phyloP scores from a whole-genome alignment of 2,113 vertebrate genomes.

The Anoplopoma fimbria region DNA sequence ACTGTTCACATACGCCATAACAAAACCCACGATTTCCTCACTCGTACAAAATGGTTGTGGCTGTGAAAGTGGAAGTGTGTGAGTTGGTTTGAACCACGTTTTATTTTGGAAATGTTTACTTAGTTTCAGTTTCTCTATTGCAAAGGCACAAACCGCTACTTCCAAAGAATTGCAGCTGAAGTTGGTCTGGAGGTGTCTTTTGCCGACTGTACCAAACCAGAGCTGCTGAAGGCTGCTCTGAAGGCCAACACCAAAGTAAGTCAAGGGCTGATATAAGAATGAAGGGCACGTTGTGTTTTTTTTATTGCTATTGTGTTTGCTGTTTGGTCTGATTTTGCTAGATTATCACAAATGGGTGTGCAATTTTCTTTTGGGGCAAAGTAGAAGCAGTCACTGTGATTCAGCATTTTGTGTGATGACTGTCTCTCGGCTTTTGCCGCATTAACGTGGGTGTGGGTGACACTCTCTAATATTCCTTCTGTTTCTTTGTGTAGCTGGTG shows the following conservation, averaged over 20 bases:
- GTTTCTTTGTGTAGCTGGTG: slow-evolving; percentile 85
- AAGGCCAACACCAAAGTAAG: slow-evolving; percentile 92
- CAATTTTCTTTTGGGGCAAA: background rate
- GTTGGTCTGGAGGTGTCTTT: slow-evolving; percentile 87
- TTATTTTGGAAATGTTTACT: background rate
- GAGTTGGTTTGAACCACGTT: background rate
- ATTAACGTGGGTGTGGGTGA: too few relatives aligned
- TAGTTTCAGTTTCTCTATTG: background rate
- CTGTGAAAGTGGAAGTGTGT: background rate
- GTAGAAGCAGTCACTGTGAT: background rate
- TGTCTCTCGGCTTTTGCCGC: background rate
- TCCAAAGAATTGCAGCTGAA: slow-evolving; percentile 82
- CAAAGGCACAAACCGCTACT: slow-evolving; percentile 93
- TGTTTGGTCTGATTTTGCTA: background rate
- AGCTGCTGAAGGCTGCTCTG: slow-evolving; percentile 88
- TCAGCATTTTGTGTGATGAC: background rate
- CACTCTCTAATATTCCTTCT: too few relatives aligned
- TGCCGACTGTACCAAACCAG: slow-evolving; percentile 86
- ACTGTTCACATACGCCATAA: background rate
- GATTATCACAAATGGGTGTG: background rate
- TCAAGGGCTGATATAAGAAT: background rate
- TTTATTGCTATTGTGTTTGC: background rate
- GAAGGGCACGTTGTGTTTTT: background rate
- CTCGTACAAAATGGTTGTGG: background rate
- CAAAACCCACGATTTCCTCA: background rate